Base-by-base conservation (phyloP, 2,113 vertebrate species). In the Solea senegalensis region DNA sequence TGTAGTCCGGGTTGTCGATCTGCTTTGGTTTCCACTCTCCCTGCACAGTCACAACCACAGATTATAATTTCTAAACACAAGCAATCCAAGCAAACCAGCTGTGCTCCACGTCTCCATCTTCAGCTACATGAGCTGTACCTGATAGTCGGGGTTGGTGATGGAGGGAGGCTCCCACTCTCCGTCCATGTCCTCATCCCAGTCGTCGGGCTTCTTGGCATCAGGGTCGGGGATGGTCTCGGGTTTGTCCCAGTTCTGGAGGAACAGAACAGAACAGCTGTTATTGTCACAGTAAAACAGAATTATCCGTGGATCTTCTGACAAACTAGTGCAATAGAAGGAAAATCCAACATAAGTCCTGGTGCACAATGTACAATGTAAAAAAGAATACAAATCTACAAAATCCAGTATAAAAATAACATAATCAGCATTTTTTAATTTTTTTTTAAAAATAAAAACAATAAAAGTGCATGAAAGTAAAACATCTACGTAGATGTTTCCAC, bases 21-120 rank as follows among this genome's bases (percentile, higher is more conserved):
- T 93, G 91, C 64, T 93, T 92, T 4, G 92, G 93, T 81, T 91
- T 95, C 93, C 95, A 94, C 69, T 94, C 89, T 0, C 93, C 92
- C 94, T 96, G 69, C 21, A 65, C 0, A 59, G 7, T 21, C 21
- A 39, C 10, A 55, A 55, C 34, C 34, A 34, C 3, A 6, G 34
- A 34, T 34, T 34, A 34, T 3, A 34, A 34, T 34, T 34, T 34
- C 34, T 8, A 61, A 14, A n/a, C 12, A 48, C 16, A 2, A 2
- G 1, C 64, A 13, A 43, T 44, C 55, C 2, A 64, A 5, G 11
- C 12, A 13, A 51, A 3, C 44, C 13, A 69, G 34, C 15, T 44
- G 8, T 13, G 48, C 15, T 9, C n/a, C 11, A 12, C n/a, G 10
- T 34, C 14, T 11, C 45, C 1, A 4, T 46, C 13, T 15, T 57